phyloP scores from a whole-genome alignment of 2,797 vertebrate genomes.

The Naso thynnoides region DNA sequence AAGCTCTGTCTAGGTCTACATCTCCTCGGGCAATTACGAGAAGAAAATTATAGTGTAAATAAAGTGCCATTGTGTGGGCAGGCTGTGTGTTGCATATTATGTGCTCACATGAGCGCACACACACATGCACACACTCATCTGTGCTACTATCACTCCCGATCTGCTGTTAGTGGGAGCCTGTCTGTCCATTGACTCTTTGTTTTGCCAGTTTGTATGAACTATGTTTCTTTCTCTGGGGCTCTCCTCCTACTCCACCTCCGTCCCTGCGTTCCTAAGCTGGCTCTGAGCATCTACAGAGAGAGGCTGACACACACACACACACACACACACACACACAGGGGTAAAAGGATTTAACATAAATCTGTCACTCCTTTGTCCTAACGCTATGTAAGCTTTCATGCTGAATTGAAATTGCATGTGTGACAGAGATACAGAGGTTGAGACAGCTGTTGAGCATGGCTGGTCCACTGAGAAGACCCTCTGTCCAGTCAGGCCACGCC shows the following conservation, averaged over 20 bases:
- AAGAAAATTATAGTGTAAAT: slow-evolving; percentile 42
- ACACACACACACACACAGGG: slow-evolving; percentile 31
- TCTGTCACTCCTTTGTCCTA: slow-evolving; percentile 63
- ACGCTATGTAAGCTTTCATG: slow-evolving; percentile 66
- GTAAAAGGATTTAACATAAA: slow-evolving; percentile 64
- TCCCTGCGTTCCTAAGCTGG: slow-evolving; percentile 76
- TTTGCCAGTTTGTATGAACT: slow-evolving; percentile 56
- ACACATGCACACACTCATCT: slow-evolving; percentile 32
- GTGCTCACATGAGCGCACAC: slow-evolving; percentile 38
- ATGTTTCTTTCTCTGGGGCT: slow-evolving; percentile 66
- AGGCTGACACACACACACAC: slow-evolving; percentile 24
- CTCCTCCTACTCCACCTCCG: slow-evolving; percentile 84
- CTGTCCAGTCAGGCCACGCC: slow-evolving; percentile 81
- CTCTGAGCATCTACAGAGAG: slow-evolving; percentile 51
- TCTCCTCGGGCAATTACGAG: slow-evolving; percentile 28
- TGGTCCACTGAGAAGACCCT: slow-evolving; percentile 75
- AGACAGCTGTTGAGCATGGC: slow-evolving; percentile 75
- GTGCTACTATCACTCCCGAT: slow-evolving; percentile 47
- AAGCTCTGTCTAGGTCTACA: neutral
- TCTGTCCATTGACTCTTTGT: slow-evolving; percentile 77
- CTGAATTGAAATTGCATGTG: slow-evolving; percentile 58
- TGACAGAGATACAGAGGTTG: slow-evolving; percentile 71
- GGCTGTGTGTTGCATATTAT: slow-evolving; percentile 31
- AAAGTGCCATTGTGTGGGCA: slow-evolving; percentile 39
- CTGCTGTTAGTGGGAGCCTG: slow-evolving; percentile 40